phyloP scores from a whole-genome alignment of 2,113 vertebrate species.

The Physeter macrocephalus region DNA sequence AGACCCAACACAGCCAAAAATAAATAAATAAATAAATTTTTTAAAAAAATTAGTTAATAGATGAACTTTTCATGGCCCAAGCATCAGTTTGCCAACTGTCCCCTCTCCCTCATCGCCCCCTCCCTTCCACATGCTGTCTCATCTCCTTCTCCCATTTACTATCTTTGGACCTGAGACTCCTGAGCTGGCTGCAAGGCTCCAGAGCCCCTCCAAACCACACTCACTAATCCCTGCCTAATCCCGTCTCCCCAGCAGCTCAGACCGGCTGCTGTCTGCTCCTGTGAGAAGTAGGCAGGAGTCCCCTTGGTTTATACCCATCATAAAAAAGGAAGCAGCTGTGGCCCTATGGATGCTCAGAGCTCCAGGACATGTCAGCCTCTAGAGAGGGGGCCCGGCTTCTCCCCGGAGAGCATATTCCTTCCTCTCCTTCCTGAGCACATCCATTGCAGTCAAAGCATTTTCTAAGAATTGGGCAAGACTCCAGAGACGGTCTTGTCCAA shows the following conservation, averaged over 20 bases:
- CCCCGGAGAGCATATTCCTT: neutral
- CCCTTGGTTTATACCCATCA: neutral
- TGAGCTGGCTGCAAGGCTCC: slow-evolving; percentile 65
- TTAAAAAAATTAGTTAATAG: slow-evolving; percentile 28
- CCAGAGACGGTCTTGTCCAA: neutral
- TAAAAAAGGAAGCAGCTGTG: slow-evolving; percentile 48
- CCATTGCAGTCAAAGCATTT: neutral
- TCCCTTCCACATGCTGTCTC: neutral
- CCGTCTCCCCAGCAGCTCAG: slow-evolving; percentile 52
- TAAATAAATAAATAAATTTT: too few species aligned
- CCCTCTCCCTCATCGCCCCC: neutral
- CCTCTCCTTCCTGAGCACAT: neutral
- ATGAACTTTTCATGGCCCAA: slow-evolving; percentile 39
- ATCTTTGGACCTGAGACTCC: slow-evolving; percentile 75
- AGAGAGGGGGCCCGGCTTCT: neutral
- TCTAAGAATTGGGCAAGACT: neutral
- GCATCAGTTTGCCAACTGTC: slow-evolving; percentile 38
- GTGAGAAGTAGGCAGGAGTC: slow-evolving; percentile 6
- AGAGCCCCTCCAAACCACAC: slow-evolving; percentile 72
- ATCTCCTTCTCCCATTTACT: slow-evolving; percentile 51
- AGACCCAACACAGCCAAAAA: too few species aligned
- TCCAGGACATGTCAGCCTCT: neutral
- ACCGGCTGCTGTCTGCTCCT: slow-evolving; percentile 56
- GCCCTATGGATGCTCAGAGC: neutral
- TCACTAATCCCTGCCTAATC: slow-evolving; percentile 73